phyloP scores from a whole-genome alignment of 1,140 invertebrate genomes.

The Physella acuta region DNA sequence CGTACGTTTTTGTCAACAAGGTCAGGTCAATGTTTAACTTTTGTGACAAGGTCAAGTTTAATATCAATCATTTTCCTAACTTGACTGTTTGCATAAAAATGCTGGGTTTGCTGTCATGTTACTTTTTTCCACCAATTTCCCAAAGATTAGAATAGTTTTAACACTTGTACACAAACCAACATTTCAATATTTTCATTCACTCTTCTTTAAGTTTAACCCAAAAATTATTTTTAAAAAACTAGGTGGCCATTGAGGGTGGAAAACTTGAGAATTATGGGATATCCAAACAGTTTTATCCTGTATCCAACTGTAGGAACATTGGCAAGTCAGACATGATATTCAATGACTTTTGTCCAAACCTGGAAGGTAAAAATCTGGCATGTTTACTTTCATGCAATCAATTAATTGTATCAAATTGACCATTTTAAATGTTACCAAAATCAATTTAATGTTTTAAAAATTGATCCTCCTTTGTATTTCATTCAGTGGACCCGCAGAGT shows the following conservation, averaged over 20 bases:
- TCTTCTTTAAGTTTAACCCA: neutral
- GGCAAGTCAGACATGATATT: conserved; percentile 51
- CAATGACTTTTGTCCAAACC: conserved; percentile 48
- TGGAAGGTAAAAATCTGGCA: conserved; percentile 41
- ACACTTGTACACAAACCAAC: neutral
- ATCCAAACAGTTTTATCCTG: conserved; percentile 42
- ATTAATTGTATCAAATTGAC: too few species aligned
- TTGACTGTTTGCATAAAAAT: neutral
- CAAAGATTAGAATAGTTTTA: neutral
- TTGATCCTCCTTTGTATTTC: neutral
- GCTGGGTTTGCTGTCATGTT: neutral
- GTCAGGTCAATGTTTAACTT: too few species aligned
- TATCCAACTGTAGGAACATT: conserved; percentile 47
- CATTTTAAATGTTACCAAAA: neutral
- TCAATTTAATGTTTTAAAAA: neutral
- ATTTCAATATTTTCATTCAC: neutral
- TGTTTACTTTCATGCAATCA: neutral
- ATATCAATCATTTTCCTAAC: neutral
- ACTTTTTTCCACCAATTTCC: too few species aligned
- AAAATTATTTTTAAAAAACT: too few species aligned
- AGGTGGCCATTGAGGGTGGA: conserved; percentile 39
- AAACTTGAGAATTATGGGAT: conserved; percentile 45
- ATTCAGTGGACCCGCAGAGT: conserved; percentile 52
- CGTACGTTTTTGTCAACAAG: conserved; percentile 58
- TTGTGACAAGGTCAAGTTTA: too few species aligned